These are phyloP conservation scores for Pedetes capensis DNA, from an alignment of 2,113 vertebrate species.

Conservation along the genomic window DNA sequence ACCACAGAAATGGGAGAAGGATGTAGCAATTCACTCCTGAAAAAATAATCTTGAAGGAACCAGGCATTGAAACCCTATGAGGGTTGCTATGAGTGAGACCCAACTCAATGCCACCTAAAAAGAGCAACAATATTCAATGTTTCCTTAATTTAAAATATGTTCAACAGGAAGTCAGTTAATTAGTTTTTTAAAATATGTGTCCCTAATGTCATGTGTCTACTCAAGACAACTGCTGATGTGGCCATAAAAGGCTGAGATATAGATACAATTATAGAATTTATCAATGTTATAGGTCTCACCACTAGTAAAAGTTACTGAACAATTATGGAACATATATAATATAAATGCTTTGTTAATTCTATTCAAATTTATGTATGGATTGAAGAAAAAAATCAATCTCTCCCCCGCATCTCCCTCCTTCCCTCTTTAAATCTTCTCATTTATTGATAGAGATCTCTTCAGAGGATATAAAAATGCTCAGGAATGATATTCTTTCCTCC, in stretches of 20 bases:
- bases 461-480: background rate
- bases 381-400: no score
- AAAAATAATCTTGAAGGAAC: no score
- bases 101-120: no score
- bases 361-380: no score
- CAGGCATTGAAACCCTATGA: no score
- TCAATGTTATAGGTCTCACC: background rate
- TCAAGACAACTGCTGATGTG: background rate
- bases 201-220: background rate
- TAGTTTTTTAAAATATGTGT: background rate
- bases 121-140: no score
- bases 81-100: no score
- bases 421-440: background rate
- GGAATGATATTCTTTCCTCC: background rate
- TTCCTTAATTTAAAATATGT: background rate
- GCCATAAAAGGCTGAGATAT: background rate
- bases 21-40: no score
- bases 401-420: no score
- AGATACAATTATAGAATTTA: background rate
- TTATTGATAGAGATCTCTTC: background rate
- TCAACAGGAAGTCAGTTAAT: background rate
- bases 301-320: background rate
- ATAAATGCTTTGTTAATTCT: background rate
- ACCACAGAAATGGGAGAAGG: no score
- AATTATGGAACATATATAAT: background rate